Evolutionary conservation across 2,888 invertebrate species (phyloP), one percentile per base, ranked within the genome.

Genomic region (Kuschelorhynchus macadamiae): DNA sequence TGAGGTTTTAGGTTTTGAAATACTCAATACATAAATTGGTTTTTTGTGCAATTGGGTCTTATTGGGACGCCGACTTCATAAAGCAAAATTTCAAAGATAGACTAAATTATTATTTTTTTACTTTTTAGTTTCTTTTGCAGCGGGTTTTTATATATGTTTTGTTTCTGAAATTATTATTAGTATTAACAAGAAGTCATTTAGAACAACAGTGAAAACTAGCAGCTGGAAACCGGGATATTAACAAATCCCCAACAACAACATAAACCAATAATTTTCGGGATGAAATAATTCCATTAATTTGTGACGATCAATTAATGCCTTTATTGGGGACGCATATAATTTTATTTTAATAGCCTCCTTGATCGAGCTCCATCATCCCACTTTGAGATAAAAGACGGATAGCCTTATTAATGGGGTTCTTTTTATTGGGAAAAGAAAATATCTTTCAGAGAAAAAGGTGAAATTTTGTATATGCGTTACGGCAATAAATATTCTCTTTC

Each of bases 281-380:
- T 73, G 76, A 74, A 75, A 78, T 74, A 76, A 78, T 79, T 78
- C 75, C 75, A 79, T 78, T 77, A 79, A 78, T 79, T 78, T 77
- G 79, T 77, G 77, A 67, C 72, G 71, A 72, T 74, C 76, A 76
- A 79, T 79, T 79, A 79, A 76, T 75, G 77, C 77, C 74, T 76
- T 77, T 78, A 77, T 76, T 70, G 73, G 74, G 70, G 73, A 71
- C 74, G 74, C 74, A 70, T 72, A 72, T 73, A 69, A 56, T 73
- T 75, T 71, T 61, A 67, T 73, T 66, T 70, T 70, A 70, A 70
- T 66, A 56, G 66, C 44, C 65, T 69, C 61, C 59, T 65, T 49
- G 61, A 53, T 69, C 65, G 60, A 46, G 47, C 65, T 61, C 16
- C 49, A 69, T 65, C 67, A 67, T 63, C 44, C 46, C 59, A 39